Evolutionary conservation across 2,888 invertebrate species (phyloP).

Genomic region (Drosophila lacicola): DNA sequence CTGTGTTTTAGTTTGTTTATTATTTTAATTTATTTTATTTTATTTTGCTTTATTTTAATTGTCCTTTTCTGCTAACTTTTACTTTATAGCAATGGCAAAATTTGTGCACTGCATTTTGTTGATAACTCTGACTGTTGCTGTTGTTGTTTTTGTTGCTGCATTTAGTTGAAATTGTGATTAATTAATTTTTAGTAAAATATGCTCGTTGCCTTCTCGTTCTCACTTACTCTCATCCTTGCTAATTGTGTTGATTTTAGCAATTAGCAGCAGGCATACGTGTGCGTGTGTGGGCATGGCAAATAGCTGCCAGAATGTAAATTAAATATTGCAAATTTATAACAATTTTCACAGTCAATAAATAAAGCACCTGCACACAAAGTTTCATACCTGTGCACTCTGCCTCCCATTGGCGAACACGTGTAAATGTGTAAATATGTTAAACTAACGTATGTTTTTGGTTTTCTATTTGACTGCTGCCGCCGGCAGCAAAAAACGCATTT

Average conservation of each 20-base stretch:
- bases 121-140: slow-evolving; percentile 16
- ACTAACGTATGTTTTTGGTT: slow-evolving; percentile 56
- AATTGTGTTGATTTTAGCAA: slow-evolving; percentile 58
- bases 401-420: slow-evolving; percentile 33
- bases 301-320: slow-evolving; percentile 36
- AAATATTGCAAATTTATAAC: slow-evolving; percentile 58
- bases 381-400: slow-evolving; percentile 3
- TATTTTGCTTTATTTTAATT: slow-evolving; percentile 17
- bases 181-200: slow-evolving; percentile 54
- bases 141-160: slow-evolving; percentile 15
- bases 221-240: not conserved
- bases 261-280: slow-evolving; percentile 41
- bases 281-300: slow-evolving; percentile 24
- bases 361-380: slow-evolving; percentile 29
- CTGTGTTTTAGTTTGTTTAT: not conserved
- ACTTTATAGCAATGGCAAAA: slow-evolving; percentile 33
- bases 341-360: slow-evolving; percentile 64
- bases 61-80: slow-evolving; percentile 12
- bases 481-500: slow-evolving; percentile 18
- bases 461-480: slow-evolving; percentile 37
- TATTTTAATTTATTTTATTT: slow-evolving; percentile 2
- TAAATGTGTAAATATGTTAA: slow-evolving; percentile 49
- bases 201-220: not conserved
- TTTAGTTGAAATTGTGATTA: slow-evolving; percentile 53
- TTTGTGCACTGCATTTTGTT: slow-evolving; percentile 29